Percentiles rank a stretch among this genome's conserved stretches.
Evolutionary conservation across 30 jellyfish, hydroid and myxozoan genomes (phyloP).

Genomic region (Hydractinia symbiolongicarpus): DNA sequence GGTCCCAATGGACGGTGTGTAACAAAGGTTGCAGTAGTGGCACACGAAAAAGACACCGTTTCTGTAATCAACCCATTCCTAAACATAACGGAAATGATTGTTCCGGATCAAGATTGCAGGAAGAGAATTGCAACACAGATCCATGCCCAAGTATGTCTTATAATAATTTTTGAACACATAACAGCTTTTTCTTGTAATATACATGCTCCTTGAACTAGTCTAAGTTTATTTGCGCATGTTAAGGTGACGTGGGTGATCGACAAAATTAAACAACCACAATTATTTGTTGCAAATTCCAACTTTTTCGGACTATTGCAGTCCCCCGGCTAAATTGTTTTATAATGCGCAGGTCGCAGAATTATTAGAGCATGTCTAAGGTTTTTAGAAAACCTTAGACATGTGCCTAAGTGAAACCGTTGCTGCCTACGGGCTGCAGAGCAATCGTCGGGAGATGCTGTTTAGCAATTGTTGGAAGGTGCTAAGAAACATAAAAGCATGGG

Average conservation of each 20-base stretch:
- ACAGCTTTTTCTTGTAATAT: not conserved
- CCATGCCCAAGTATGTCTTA: conserved; percentile 28
- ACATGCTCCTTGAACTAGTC: not conserved
- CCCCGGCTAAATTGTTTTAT: too few species aligned
- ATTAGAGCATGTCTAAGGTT: too few species aligned
- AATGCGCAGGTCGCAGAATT: too few species aligned
- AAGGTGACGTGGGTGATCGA: not conserved
- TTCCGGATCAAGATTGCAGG: conserved; percentile 10
- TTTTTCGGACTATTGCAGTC: too few species aligned
- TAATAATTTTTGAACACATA: not conserved
- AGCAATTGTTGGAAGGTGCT: too few species aligned
- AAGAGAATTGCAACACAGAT: conserved; percentile 3
- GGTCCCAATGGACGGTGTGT: conserved; percentile 28
- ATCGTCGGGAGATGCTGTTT: too few species aligned
- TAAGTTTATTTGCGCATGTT: not conserved
- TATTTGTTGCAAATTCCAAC: too few species aligned
- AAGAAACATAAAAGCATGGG: too few species aligned
- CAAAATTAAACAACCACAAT: too few species aligned
- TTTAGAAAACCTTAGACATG: too few species aligned
- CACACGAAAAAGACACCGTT: conserved; percentile 10
- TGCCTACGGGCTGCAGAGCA: too few species aligned
- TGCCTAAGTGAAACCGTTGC: too few species aligned
- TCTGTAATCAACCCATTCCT: conserved; percentile 30
- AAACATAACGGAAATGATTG: conserved; percentile 36
- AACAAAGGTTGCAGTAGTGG: conserved; percentile 40